These are phyloP conservation scores for Oostethus manadensis DNA, from an alignment of 2,113 vertebrate genomes.

Conservation along the genomic window DNA sequence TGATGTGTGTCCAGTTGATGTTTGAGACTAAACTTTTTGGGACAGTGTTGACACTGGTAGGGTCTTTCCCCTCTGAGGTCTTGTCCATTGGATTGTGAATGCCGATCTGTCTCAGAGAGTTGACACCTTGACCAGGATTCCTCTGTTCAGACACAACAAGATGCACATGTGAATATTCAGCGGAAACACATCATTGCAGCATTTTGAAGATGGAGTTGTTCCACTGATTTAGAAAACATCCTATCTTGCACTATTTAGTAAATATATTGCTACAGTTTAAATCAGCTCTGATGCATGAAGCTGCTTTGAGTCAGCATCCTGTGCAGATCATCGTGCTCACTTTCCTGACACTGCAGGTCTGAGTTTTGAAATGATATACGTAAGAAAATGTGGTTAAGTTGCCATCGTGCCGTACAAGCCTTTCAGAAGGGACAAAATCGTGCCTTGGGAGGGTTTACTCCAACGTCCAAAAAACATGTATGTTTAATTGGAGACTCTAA, in stretches of 20 bases:
- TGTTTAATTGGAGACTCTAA: too few relatives aligned
- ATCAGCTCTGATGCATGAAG: background rate
- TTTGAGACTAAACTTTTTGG: slow-evolving; percentile 81
- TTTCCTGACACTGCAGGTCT: slow-evolving; percentile 27
- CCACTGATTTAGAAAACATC: background rate
- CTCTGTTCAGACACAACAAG: slow-evolving; percentile 21
- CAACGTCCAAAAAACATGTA: too few relatives aligned
- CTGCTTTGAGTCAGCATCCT: slow-evolving; percentile 37
- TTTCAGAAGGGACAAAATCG: too few relatives aligned
- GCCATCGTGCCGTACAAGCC: background rate
- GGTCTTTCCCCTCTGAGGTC: slow-evolving; percentile 65
- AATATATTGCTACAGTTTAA: background rate
- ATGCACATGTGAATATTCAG: slow-evolving; percentile 12
- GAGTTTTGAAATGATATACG: slow-evolving; percentile 32
- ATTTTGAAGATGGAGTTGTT: background rate
- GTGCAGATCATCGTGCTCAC: slow-evolving; percentile 19
- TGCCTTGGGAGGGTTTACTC: too few relatives aligned
- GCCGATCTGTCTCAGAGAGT: slow-evolving; percentile 39
- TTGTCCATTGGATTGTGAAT: slow-evolving; percentile 41
- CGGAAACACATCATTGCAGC: background rate
- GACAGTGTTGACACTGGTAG: slow-evolving; percentile 71
- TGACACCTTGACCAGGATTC: slow-evolving; percentile 42
- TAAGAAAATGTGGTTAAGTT: slow-evolving; percentile 48
- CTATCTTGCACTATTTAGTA: background rate
- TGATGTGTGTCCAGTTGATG: slow-evolving; percentile 83